Base-by-base conservation (phyloP, 2,888 invertebrate species). In the Artemia sp. region DNA sequence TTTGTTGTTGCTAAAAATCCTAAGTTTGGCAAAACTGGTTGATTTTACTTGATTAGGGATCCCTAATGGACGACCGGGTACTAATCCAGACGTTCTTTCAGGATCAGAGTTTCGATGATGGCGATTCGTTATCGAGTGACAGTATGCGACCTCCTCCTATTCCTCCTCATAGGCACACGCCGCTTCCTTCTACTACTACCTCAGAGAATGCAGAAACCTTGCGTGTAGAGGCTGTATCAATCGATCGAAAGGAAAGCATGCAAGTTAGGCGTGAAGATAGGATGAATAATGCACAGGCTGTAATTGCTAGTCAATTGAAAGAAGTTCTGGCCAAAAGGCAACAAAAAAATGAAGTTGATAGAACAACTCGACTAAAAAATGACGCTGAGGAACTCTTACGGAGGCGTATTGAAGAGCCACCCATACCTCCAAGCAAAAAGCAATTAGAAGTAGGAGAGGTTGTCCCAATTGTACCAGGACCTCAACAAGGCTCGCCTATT, bases 401-500 rank as follows among this genome's bases (percentile, higher is more conserved):
- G 6, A 38, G 38, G 38, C 38, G 38, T 38, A 38, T 38, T 38
- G 38, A 38, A 38, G 38, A 38, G 38, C 38, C 38, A 38, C 38
- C 6, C 38, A 38, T 38, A 38, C 38, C 38, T 38, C 38, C 1
- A 6, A 38, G 38, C 38, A 38, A 38, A 38, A 38, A 38, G 38
- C 38, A 58, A 12, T 58, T 24, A 9, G 64, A 58, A 58, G 64
- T 58, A 24, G 64, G 64, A 24, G 64, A 58, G 24, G 14, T 58
- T n/a, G 64, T 58, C 2, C 64, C 64, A 24, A 58, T 58, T 58
- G 64, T 58, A 58, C 64, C 64, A 8, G 64, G 64, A 58, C 64
- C 64, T 24, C 64, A 58, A 24, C 64, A 58, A 58, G 64, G 64
- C 8, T 58, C 64, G 64, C 64, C 64, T 19, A 58, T 58, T 10